Evolutionary conservation across 2,888 invertebrate genomes (phyloP).

Genomic region (Platerodrilus igneus): DNA sequence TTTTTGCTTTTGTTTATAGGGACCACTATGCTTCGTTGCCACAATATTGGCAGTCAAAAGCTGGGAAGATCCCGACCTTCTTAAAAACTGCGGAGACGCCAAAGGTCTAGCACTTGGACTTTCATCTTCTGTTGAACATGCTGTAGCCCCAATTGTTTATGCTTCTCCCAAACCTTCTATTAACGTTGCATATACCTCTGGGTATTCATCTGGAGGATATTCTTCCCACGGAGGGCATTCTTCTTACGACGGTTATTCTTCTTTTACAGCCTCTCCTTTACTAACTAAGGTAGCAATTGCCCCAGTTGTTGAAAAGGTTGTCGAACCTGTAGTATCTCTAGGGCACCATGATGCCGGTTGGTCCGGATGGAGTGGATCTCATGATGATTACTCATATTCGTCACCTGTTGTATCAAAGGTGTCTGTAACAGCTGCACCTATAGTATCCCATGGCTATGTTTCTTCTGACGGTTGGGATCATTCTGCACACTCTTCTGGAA

Average conservation of each 20-base stretch:
- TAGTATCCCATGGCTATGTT: slow-evolving; percentile 40
- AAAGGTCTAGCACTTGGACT: slow-evolving; percentile 34
- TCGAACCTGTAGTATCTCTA: slow-evolving; percentile 33
- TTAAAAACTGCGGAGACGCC: slow-evolving; percentile 34
- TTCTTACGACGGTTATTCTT: slow-evolving; percentile 7
- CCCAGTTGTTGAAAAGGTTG: slow-evolving; percentile 52
- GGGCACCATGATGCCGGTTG: background rate
- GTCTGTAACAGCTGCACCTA: slow-evolving; percentile 41
- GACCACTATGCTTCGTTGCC: slow-evolving; percentile 15
- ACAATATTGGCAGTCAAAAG: slow-evolving; percentile 20
- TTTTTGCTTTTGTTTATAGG: slow-evolving; percentile 16
- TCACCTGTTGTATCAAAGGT: slow-evolving; percentile 37
- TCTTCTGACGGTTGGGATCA: slow-evolving; percentile 27
- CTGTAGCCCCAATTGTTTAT: slow-evolving; percentile 14
- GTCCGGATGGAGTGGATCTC: slow-evolving; percentile 15
- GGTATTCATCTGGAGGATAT: slow-evolving; percentile 5
- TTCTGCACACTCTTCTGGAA: slow-evolving; percentile 13
- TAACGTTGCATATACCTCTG: slow-evolving; percentile 20
- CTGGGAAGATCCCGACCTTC: slow-evolving; percentile 34
- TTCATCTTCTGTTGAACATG: slow-evolving; percentile 19
- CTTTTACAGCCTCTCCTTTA: slow-evolving; percentile 8
- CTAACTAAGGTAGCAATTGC: slow-evolving; percentile 34
- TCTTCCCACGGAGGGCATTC: slow-evolving; percentile 9
- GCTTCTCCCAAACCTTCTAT: slow-evolving; percentile 19
- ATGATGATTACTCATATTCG: slow-evolving; percentile 10